A percentile compares a stretch with the other conserved stretches of the same genome.
Conservation (phyloP, 1,140 invertebrate genomes). For the Vanessa tameamea region DNA sequence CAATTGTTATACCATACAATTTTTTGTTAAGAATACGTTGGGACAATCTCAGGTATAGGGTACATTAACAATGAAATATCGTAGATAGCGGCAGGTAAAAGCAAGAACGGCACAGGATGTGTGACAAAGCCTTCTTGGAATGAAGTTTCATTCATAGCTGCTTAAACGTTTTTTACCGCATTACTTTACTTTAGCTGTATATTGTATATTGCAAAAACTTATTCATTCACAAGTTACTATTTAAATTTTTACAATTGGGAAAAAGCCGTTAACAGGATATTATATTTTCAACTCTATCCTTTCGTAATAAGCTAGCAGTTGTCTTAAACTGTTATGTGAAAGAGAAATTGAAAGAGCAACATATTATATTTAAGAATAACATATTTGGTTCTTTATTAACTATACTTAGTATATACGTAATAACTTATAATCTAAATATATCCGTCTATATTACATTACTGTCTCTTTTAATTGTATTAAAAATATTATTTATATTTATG, state of each 20-base stretch:
- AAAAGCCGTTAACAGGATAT: background rate
- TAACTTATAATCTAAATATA: no score
- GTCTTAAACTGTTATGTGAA: background rate
- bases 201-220: background rate
- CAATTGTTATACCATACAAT: slow-evolving; percentile 66
- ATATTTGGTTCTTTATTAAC: no score
- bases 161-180: slow-evolving; percentile 38
- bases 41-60: slow-evolving; percentile 62
- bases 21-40: slow-evolving; percentile 66
- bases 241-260: background rate
- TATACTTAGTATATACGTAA: no score
- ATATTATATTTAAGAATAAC: no score
- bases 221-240: slow-evolving; percentile 1
- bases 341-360: no score
- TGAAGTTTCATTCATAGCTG: slow-evolving; percentile 60
- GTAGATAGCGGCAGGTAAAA: slow-evolving; percentile 57
- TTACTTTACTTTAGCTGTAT: slow-evolving; percentile 15
- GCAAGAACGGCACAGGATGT: slow-evolving; percentile 70
- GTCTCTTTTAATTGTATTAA: no score
- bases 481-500: no score
- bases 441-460: no score
- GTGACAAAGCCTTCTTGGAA: slow-evolving; percentile 47
- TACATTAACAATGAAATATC: slow-evolving; percentile 66
- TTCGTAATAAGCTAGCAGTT: background rate
- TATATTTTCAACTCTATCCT: background rate